A percentile compares a stretch with the other conserved stretches of the same genome.
Evolutionary conservation across 2,113 vertebrate genomes (phyloP).

Genomic region (Epinephelus fuscoguttatus): DNA sequence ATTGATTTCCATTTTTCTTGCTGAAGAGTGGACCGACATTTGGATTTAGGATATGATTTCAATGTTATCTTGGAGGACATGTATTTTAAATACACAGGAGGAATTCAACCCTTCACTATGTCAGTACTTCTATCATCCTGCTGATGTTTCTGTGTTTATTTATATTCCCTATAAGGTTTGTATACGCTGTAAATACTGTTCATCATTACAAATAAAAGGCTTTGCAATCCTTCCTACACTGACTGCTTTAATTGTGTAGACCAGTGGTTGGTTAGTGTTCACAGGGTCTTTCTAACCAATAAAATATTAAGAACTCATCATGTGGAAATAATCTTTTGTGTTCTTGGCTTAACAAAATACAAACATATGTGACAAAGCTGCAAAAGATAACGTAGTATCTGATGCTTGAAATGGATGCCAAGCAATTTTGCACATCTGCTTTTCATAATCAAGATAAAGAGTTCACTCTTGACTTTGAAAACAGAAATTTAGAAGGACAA

Average conservation of each 20-base stretch:
- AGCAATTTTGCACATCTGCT: too few relatives aligned
- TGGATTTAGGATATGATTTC: neutral
- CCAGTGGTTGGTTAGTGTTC: neutral
- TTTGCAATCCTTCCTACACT: neutral
- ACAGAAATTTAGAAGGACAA: too few relatives aligned
- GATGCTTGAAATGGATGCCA: too few relatives aligned
- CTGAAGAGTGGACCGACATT: neutral
- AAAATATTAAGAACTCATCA: neutral
- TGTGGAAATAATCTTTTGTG: neutral
- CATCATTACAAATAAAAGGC: slow-evolving; percentile 1
- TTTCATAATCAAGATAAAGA: too few relatives aligned
- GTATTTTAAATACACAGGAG: neutral
- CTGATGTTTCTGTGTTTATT: neutral
- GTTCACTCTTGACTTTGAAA: too few relatives aligned
- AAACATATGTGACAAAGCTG: neutral
- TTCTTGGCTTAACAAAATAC: neutral
- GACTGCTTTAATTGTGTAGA: slow-evolving; percentile 2
- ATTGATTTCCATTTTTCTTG: neutral
- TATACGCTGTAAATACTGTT: neutral
- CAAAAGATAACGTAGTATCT: neutral
- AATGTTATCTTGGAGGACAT: neutral
- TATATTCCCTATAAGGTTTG: neutral
- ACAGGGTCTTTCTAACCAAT: neutral
- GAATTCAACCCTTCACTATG: neutral
- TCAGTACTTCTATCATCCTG: neutral